phyloP scores from a whole-genome alignment of 1,140 invertebrate species.

The Nixonia krombeini region DNA sequence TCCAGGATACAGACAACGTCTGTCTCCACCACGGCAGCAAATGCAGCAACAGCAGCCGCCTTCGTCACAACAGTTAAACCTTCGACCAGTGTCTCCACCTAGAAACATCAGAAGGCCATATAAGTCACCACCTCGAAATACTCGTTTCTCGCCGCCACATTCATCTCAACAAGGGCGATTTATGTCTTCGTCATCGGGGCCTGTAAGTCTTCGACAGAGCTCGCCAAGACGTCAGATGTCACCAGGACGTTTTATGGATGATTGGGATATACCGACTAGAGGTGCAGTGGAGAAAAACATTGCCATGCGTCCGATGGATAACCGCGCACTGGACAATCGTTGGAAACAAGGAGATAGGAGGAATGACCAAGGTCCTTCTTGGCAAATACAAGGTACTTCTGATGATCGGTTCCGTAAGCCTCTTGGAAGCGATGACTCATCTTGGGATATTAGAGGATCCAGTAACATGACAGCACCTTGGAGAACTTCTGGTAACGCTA shows the following conservation, averaged over 20 bases:
- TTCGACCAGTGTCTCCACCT: slow-evolving; percentile 15
- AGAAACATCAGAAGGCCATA: slow-evolving; percentile 14
- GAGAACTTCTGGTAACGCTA: background rate
- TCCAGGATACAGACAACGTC: slow-evolving; percentile 35
- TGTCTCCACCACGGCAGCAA: slow-evolving; percentile 35
- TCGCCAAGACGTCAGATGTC: slow-evolving; percentile 30
- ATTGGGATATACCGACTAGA: slow-evolving; percentile 67
- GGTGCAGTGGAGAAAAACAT: slow-evolving; percentile 56
- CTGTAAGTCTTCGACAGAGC: slow-evolving; percentile 1
- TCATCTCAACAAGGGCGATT: slow-evolving; percentile 4
- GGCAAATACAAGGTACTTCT: background rate
- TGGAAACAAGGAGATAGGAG: slow-evolving; percentile 18
- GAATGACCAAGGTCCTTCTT: slow-evolving; percentile 1
- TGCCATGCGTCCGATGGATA: slow-evolving; percentile 42
- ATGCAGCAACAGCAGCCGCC: slow-evolving; percentile 16
- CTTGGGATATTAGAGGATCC: slow-evolving; percentile 5
- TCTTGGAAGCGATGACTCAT: background rate
- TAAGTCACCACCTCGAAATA: slow-evolving; percentile 23
- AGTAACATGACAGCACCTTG: background rate
- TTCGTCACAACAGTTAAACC: slow-evolving; percentile 15
- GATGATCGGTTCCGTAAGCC: slow-evolving; percentile 12
- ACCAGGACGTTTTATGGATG: slow-evolving; percentile 51
- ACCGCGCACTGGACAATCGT: slow-evolving; percentile 13
- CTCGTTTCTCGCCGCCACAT: slow-evolving; percentile 18
- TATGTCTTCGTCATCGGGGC: background rate